Percentiles rank a stretch among this genome's conserved stretches.
phyloP scores from a whole-genome alignment of 2,113 vertebrate species.

The Illadopsis cleaveri region DNA sequence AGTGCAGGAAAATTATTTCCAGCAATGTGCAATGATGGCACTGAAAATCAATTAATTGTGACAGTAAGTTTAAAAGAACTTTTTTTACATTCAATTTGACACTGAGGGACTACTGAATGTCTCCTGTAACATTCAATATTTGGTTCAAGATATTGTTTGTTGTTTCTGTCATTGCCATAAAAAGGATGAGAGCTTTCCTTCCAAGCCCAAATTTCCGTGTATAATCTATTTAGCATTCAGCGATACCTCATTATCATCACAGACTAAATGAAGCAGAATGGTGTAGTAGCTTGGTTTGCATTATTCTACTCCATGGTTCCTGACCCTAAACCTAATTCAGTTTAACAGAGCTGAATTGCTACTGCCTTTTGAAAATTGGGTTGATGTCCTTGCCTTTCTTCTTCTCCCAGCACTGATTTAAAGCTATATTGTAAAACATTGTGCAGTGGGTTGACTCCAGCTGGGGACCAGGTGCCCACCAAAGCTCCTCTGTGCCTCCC shows the following conservation, averaged over 20 bases:
- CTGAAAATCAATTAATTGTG: neutral
- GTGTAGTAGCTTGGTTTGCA: neutral
- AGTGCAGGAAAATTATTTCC: neutral
- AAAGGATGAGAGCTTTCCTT: neutral
- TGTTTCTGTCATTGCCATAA: neutral
- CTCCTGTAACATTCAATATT: neutral
- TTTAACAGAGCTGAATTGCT: neutral
- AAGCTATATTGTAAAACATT: neutral
- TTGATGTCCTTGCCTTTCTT: neutral
- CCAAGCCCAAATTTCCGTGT: neutral
- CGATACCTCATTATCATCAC: neutral
- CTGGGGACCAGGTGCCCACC: neutral
- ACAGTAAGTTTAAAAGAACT: neutral
- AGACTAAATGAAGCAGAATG: slow-evolving; percentile 18
- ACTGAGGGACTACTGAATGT: neutral
- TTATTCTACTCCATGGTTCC: neutral
- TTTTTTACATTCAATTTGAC: neutral
- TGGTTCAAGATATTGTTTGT: neutral
- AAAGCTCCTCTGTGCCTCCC: neutral
- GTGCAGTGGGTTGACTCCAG: neutral
- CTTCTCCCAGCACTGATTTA: neutral
- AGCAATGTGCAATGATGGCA: neutral
- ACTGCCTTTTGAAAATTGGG: neutral
- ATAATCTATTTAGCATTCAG: slow-evolving; percentile 7
- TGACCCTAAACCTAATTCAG: neutral